These are phyloP conservation scores for Teleogryllus occipitalis DNA, from an alignment of 1,140 invertebrate species.

Conservation along the genomic window DNA sequence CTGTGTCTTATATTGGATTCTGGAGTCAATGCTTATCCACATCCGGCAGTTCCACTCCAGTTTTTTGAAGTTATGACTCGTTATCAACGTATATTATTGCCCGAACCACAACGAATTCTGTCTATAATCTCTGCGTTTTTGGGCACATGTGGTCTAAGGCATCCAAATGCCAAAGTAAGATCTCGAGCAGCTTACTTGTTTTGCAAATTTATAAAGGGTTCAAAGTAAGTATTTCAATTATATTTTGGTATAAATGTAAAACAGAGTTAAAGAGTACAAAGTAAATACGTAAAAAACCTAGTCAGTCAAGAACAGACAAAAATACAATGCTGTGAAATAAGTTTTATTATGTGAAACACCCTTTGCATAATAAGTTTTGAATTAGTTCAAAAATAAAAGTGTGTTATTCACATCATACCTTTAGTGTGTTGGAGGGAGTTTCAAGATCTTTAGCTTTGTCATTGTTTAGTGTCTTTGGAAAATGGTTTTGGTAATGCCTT, in stretches of 20 bases:
- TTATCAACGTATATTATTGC: slow-evolving; percentile 48
- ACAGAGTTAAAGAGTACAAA: slow-evolving; percentile 3
- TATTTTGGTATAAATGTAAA: neutral
- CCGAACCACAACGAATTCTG: slow-evolving; percentile 41
- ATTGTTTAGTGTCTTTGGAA: too few species aligned
- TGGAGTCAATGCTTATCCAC: slow-evolving; percentile 39
- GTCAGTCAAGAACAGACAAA: too few species aligned
- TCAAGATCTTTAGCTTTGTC: too few species aligned
- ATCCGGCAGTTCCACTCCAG: slow-evolving; percentile 42
- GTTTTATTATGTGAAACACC: too few species aligned
- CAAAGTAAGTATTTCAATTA: slow-evolving; percentile 36
- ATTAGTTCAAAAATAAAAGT: too few species aligned
- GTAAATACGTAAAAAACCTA: too few species aligned
- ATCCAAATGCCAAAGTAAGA: slow-evolving; percentile 38
- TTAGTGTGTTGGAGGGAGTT: too few species aligned
- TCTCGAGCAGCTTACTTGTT: slow-evolving; percentile 46
- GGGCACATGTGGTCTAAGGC: slow-evolving; percentile 43
- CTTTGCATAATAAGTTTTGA: too few species aligned
- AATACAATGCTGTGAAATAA: too few species aligned
- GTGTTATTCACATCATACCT: too few species aligned
- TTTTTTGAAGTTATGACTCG: slow-evolving; percentile 47
- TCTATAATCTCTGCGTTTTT: slow-evolving; percentile 44
- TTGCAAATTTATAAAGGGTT: slow-evolving; percentile 44
- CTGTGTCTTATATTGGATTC: slow-evolving; percentile 40
- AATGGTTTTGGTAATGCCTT: too few species aligned